phyloP scores from a whole-genome alignment of 2,113 vertebrate species.

The Malurus cyaneus region DNA sequence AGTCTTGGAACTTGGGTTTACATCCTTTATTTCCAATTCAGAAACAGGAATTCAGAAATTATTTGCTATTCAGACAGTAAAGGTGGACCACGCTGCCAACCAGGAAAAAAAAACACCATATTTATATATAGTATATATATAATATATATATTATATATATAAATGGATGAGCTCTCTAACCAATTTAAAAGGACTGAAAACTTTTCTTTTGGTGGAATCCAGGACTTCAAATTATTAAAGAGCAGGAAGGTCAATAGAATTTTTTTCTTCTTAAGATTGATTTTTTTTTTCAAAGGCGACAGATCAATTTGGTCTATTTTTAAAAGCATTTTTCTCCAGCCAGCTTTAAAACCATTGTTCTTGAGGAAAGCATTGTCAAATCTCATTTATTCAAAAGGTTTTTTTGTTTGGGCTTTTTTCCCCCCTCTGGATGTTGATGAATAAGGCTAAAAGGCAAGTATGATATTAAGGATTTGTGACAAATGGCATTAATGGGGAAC shows the following conservation, averaged over 20 bases:
- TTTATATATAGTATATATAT: not conserved
- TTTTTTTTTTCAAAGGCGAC: not conserved
- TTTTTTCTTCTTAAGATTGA: not conserved
- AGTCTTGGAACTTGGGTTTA: not conserved
- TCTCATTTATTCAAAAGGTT: not conserved
- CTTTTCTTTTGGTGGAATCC: not conserved
- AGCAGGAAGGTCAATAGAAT: not conserved
- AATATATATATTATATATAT: not conserved
- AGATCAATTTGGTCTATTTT: not conserved
- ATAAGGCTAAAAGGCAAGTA: not conserved
- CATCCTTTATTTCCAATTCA: not conserved
- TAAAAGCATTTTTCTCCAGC: not conserved
- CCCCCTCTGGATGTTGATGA: not conserved
- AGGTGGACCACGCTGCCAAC: not conserved
- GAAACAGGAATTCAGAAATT: too few species aligned
- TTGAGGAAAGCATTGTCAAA: not conserved
- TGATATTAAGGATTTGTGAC: not conserved
- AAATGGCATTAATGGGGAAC: not conserved
- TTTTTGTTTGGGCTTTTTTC: not conserved
- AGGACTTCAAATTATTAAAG: not conserved
- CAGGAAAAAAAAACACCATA: fast-evolving
- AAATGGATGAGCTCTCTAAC: not conserved
- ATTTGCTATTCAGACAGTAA: not conserved
- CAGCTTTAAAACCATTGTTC: not conserved
- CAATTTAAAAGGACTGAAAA: not conserved